Evolutionary conservation across 1,140 invertebrate genomes (phyloP).

Genomic region (Drosophila aff.): DNA sequence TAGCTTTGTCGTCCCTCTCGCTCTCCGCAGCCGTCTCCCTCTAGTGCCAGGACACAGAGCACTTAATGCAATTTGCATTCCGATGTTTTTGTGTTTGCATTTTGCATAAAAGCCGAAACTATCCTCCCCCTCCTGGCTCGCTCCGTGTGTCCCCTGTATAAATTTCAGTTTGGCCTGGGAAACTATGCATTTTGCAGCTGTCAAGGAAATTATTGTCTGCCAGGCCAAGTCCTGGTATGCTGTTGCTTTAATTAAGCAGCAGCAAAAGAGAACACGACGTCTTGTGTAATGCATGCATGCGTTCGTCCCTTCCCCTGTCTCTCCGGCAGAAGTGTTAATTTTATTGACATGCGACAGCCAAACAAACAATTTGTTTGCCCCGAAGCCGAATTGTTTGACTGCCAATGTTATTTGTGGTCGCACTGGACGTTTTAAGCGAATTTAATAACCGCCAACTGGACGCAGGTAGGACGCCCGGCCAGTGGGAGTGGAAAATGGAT

Average conservation of each 20-base stretch:
- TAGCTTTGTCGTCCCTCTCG: slow-evolving; percentile 14
- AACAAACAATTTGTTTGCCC: slow-evolving; percentile 70
- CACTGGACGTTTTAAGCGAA: slow-evolving; percentile 69
- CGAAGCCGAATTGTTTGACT: slow-evolving; percentile 56
- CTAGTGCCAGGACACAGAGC: slow-evolving; percentile 23
- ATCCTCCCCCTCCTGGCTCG: background rate
- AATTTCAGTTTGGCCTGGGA: slow-evolving; percentile 76
- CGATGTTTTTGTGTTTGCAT: slow-evolving; percentile 47
- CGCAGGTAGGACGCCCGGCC: slow-evolving; percentile 42
- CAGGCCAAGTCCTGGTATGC: slow-evolving; percentile 24
- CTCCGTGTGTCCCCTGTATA: slow-evolving; percentile 42
- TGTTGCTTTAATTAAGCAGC: slow-evolving; percentile 80
- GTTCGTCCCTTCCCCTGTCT: slow-evolving; percentile 7
- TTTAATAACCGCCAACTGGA: slow-evolving; percentile 47
- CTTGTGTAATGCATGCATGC: slow-evolving; percentile 34
- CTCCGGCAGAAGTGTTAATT: slow-evolving; percentile 75
- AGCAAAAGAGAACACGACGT: slow-evolving; percentile 24
- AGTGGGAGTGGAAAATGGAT: slow-evolving; percentile 26
- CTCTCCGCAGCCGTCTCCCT: slow-evolving; percentile 2
- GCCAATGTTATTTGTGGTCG: slow-evolving; percentile 60
- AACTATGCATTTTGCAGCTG: slow-evolving; percentile 75
- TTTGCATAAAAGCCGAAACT: slow-evolving; percentile 51
- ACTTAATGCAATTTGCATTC: slow-evolving; percentile 77
- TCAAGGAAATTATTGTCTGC: slow-evolving; percentile 75
- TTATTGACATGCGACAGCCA: slow-evolving; percentile 79